phyloP scores from a whole-genome alignment of 2,113 vertebrate genomes.

The Thamnophis sirtalis region DNA sequence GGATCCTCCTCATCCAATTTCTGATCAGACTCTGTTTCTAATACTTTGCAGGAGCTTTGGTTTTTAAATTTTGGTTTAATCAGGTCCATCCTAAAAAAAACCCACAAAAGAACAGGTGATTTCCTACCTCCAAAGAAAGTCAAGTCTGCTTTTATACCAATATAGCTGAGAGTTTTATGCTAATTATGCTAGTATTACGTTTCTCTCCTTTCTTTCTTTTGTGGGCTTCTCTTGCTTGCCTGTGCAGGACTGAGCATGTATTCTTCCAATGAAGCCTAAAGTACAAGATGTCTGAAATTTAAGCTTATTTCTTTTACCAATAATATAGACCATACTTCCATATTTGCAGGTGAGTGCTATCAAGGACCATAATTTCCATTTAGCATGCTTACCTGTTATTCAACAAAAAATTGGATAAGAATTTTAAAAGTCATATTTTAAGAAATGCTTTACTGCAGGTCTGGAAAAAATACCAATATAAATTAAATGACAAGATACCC shows the following conservation, averaged over 20 bases:
- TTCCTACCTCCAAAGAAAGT: neutral
- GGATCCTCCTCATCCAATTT: neutral
- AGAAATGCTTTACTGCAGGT: too few species aligned
- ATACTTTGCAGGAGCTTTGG: neutral
- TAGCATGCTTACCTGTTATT: too few species aligned
- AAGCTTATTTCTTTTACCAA: neutral
- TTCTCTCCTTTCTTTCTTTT: neutral
- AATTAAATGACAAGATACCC: too few species aligned
- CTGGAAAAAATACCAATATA: too few species aligned
- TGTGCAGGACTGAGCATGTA: neutral
- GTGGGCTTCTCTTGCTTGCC: neutral
- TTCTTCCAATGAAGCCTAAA: neutral
- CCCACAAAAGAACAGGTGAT: constrained; percentile 16
- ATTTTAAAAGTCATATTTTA: too few species aligned
- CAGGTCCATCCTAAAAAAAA: constrained; percentile 70
- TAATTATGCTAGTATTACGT: neutral
- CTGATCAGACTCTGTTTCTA: neutral
- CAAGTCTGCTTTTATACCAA: neutral
- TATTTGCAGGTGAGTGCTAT: neutral
- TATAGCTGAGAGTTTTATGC: neutral
- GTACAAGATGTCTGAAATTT: neutral
- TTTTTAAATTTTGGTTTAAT: constrained; percentile 72
- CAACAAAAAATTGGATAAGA: too few species aligned
- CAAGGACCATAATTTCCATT: neutral
- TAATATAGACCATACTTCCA: neutral